Percentiles rank a stretch among this genome's conserved stretches.
phyloP scores from a whole-genome alignment of 2,797 vertebrate species.

The Euthynnus affinis region DNA sequence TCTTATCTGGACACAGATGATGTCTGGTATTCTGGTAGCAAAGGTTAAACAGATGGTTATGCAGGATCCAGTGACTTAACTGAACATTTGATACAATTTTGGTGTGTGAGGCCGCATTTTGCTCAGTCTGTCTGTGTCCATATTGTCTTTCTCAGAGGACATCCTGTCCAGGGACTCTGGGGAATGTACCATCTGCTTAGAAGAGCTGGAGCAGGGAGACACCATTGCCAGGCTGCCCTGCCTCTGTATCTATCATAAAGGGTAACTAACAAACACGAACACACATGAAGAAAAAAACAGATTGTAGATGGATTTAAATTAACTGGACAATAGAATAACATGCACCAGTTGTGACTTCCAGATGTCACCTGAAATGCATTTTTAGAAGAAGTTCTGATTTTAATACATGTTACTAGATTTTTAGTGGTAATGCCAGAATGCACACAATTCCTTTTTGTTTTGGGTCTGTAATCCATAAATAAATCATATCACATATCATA shows the following conservation, averaged over 20 bases:
- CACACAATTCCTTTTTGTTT: too few relatives aligned
- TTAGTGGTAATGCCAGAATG: background rate
- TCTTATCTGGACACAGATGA: slow-evolving; percentile 13
- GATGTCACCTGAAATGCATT: background rate
- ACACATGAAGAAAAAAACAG: background rate
- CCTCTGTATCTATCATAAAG: slow-evolving; percentile 99
- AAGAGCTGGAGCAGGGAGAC: slow-evolving; percentile 96
- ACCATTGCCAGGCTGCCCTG: slow-evolving; percentile 98
- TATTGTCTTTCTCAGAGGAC: slow-evolving; percentile 91
- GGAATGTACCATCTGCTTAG: slow-evolving; percentile 98
- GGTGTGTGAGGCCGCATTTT: slow-evolving; percentile 24
- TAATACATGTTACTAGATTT: too few relatives aligned
- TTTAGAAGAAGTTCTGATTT: too few relatives aligned
- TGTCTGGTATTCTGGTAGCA: slow-evolving; percentile 24
- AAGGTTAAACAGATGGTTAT: slow-evolving; percentile 55
- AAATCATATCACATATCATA: too few relatives aligned
- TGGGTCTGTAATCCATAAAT: too few relatives aligned
- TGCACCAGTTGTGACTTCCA: background rate
- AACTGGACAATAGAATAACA: slow-evolving; percentile 6
- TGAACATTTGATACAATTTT: slow-evolving; percentile 42
- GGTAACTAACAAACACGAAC: slow-evolving; percentile 80
- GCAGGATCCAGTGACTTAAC: slow-evolving; percentile 10
- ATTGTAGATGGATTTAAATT: background rate
- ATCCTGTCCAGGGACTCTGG: slow-evolving; percentile 96
- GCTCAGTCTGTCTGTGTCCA: slow-evolving; percentile 50